Conservation (phyloP, 2,797 vertebrate genomes). For the Muraenolepis orangiensis region DNA sequence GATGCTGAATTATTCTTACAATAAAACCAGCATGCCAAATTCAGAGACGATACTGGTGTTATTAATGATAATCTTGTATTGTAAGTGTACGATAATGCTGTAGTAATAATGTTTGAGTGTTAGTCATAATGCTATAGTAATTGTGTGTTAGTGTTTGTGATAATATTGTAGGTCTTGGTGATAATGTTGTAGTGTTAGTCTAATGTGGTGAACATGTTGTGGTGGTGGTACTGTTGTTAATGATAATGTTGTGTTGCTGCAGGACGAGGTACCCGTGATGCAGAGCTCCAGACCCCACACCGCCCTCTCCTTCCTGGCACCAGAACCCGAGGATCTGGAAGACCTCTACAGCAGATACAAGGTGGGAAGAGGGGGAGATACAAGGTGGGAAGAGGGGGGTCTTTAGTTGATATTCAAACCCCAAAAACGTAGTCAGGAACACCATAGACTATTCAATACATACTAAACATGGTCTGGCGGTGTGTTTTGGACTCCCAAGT, state of each 20-base stretch:
- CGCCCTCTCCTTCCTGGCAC: constrained; percentile 84
- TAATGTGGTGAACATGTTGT: background rate
- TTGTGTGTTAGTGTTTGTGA: background rate
- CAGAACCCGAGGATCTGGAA: constrained; percentile 89
- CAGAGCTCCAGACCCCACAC: constrained; percentile 83
- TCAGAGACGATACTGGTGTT: background rate
- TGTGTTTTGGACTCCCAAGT: background rate
- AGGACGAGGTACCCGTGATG: constrained; percentile 85
- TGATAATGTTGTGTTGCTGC: background rate
- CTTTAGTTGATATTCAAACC: background rate
- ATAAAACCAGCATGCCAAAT: background rate
- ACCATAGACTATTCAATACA: background rate
- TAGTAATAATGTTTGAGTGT: background rate
- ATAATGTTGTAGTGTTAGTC: background rate
- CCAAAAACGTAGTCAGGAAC: background rate
- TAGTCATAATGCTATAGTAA: background rate
- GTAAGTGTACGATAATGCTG: background rate
- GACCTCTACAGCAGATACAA: constrained; percentile 94
- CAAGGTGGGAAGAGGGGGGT: constrained; percentile 74
- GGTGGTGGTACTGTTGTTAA: background rate
- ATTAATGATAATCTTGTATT: background rate
- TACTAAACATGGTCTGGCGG: background rate
- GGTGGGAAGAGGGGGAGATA: constrained; percentile 77
- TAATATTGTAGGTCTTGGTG: background rate
- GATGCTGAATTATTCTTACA: background rate